Percentiles rank a stretch among this genome's conserved stretches.
Conservation (phyloP, 2,797 vertebrate genomes). For the Loriculus beryllinus region DNA sequence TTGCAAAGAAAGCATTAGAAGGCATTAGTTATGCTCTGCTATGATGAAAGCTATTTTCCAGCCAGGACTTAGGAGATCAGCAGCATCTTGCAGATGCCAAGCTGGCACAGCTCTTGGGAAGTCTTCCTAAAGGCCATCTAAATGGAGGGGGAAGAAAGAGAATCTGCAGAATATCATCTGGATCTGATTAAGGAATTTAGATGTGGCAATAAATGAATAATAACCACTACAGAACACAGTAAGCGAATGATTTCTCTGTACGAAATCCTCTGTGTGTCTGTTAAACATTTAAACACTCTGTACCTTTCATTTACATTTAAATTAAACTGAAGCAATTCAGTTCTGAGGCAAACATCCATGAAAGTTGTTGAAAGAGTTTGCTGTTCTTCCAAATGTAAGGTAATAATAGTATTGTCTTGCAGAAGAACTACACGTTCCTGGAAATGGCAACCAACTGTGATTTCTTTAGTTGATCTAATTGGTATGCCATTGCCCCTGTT, state of each 20-base stretch:
- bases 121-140: not conserved
- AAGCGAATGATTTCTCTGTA: not conserved
- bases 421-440: not conserved
- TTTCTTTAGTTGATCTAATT: conserved; percentile 15
- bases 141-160: not conserved
- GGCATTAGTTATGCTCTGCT: not conserved
- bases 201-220: not conserved
- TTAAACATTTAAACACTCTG: not conserved
- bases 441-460: not conserved
- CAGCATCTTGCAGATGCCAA: not conserved
- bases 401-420: not conserved
- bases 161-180: not conserved
- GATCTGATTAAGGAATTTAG: not conserved
- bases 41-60: not conserved
- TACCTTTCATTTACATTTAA: conserved; percentile 60
- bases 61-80: not conserved
- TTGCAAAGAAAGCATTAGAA: not conserved
- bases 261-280: not conserved
- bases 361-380: not conserved
- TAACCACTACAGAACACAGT: not conserved
- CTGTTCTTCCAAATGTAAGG: not conserved
- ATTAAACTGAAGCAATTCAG: not conserved
- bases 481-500: not conserved
- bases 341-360: not conserved
- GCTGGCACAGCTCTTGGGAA: not conserved